Evolutionary conservation across 2,797 vertebrate genomes (phyloP).

Genomic region (Microtus californicus): DNA sequence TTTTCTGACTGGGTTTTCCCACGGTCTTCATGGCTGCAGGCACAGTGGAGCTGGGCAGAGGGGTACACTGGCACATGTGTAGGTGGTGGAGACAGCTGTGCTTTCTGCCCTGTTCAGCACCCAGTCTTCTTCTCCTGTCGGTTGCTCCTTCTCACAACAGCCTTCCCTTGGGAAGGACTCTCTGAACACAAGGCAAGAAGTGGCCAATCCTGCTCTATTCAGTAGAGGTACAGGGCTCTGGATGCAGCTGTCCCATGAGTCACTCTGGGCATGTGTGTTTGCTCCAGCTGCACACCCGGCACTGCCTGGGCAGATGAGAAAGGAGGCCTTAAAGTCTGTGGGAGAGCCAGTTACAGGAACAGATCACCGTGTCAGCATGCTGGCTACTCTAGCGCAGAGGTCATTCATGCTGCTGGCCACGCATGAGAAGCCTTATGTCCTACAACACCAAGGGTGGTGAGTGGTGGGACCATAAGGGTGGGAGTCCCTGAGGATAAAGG

Average conservation of each 20-base stretch:
- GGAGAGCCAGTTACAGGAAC: not conserved
- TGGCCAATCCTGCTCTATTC: not conserved
- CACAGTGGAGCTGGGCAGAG: not conserved
- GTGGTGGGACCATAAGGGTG: not conserved
- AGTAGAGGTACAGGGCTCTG: not conserved
- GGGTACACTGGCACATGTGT: fast-evolving
- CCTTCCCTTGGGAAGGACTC: not conserved
- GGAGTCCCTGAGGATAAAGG: not conserved
- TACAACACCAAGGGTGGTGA: fast-evolving
- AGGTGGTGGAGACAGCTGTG: not conserved
- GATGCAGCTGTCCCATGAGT: not conserved
- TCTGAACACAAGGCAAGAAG: not conserved
- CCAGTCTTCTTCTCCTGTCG: not conserved
- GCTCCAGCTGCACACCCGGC: not conserved
- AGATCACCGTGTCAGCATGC: fast-evolving
- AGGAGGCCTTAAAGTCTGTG: not conserved
- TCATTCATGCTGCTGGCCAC: fast-evolving
- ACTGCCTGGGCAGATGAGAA: too few relatives aligned
- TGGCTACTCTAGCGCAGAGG: not conserved
- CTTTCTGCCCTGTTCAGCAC: not conserved
- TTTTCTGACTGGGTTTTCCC: not conserved
- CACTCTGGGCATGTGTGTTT: not conserved
- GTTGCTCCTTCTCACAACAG: not conserved
- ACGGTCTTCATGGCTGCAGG: not conserved
- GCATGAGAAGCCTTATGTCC: not conserved